A percentile compares a stretch with the other conserved stretches of the same genome.
phyloP scores from a whole-genome alignment of 2,113 vertebrate genomes.

The Salvelinus sp. region DNA sequence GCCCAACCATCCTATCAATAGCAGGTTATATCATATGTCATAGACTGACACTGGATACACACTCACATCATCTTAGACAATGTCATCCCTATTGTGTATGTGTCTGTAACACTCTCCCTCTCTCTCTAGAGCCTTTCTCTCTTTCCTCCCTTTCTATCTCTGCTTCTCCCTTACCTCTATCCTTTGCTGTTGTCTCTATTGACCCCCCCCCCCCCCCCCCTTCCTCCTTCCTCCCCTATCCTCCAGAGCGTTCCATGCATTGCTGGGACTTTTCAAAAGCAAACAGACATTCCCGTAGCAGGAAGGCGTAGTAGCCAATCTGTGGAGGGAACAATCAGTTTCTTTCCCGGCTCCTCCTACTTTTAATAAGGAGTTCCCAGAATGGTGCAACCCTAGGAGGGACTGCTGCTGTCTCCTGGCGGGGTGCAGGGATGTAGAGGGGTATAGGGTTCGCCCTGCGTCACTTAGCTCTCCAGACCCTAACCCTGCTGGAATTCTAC shows the following conservation, averaged over 20 bases:
- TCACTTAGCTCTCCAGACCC: conserved; percentile 50
- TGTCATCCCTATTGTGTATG: background rate
- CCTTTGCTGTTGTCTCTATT: conserved; percentile 65
- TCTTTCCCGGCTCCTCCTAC: conserved; percentile 58
- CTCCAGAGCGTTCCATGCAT: conserved; percentile 59
- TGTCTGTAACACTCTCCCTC: background rate
- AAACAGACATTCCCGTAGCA: conserved; percentile 66
- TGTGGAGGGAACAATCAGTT: conserved; percentile 72
- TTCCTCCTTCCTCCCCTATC: conserved; percentile 18
- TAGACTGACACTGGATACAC: conserved; percentile 44
- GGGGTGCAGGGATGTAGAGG: conserved; percentile 15
- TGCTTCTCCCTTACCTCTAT: conserved; percentile 13
- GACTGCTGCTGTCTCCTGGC: background rate
- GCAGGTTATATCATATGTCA: conserved; percentile 61
- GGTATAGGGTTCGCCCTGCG: conserved; percentile 66
- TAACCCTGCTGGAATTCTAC: conserved; percentile 38
- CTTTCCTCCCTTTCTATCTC: conserved; percentile 1
- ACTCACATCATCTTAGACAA: conserved; percentile 61
- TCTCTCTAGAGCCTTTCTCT: conserved; percentile 1
- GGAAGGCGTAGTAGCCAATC: conserved; percentile 62
- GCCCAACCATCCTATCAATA: conserved; percentile 66
- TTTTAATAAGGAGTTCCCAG: too few species aligned
- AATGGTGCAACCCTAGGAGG: conserved; percentile 60
- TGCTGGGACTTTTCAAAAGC: conserved; percentile 69
- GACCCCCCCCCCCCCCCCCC: conserved; percentile 12